A percentile compares a stretch with the other conserved stretches of the same genome.
phyloP scores from a whole-genome alignment of 2,113 vertebrate genomes.

The Corythornis vintsioides region DNA sequence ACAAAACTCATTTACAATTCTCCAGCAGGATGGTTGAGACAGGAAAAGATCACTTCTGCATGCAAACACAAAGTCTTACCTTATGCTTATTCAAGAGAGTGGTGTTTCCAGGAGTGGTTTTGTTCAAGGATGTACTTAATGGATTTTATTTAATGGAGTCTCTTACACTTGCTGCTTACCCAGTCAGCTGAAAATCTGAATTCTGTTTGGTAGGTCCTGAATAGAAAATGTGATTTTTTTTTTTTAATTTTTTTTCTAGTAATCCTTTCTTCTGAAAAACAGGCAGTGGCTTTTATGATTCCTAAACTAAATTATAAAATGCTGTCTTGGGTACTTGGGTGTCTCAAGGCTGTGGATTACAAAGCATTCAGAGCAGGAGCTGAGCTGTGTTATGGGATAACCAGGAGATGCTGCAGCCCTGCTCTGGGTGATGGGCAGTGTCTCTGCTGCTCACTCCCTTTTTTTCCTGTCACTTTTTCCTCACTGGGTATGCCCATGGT shows the following conservation, averaged over 20 bases:
- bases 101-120: background rate
- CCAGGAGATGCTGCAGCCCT: background rate
- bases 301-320: background rate
- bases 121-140: background rate
- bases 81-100: background rate
- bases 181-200: background rate
- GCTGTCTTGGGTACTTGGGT: background rate
- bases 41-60: background rate
- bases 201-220: background rate
- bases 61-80: background rate
- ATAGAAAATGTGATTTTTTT: background rate
- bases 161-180: background rate
- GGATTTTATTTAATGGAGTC: background rate
- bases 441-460: background rate
- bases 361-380: background rate
- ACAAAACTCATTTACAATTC: background rate
- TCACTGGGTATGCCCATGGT: background rate
- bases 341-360: background rate
- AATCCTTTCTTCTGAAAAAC: background rate
- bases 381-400: background rate
- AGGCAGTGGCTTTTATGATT: background rate
- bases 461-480: background rate
- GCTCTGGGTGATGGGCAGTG: background rate
- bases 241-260: background rate
- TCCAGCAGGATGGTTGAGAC: background rate